These are phyloP conservation scores for Odontomyia ornata DNA, from an alignment of 2,888 invertebrate species.

Conservation along the genomic window DNA sequence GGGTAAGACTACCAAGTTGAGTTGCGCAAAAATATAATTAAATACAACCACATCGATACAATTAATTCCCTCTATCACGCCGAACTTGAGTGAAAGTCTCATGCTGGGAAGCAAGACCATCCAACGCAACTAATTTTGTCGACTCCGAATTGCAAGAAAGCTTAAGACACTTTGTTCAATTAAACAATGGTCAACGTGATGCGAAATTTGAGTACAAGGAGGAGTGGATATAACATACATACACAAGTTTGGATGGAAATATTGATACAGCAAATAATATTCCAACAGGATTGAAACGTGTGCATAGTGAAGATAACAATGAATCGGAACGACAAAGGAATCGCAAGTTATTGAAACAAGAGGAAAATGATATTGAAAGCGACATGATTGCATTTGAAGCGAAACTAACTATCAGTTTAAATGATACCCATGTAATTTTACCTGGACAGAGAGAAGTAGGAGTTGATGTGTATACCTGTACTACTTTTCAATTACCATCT, in stretches of 20 bases:
- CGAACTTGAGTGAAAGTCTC: slow-evolving; percentile 53
- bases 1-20: slow-evolving; percentile 59
- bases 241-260: too few relatives aligned
- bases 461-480: slow-evolving; percentile 49
- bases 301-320: too few relatives aligned
- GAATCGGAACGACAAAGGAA: too few relatives aligned
- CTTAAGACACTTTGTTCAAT: too few relatives aligned
- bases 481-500: slow-evolving; percentile 50
- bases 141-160: too few relatives aligned
- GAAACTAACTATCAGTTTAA: slow-evolving; percentile 51
- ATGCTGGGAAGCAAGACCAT: slow-evolving; percentile 57
- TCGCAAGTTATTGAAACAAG: too few relatives aligned
- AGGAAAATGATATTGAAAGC: too few relatives aligned
- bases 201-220: too few relatives aligned
- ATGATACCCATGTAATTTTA: slow-evolving; percentile 56
- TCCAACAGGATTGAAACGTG: too few relatives aligned
- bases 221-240: neutral
- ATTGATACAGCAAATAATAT: too few relatives aligned
- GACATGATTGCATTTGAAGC: too few relatives aligned
- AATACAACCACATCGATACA: slow-evolving; percentile 56
- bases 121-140: slow-evolving; percentile 52
- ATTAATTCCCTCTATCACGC: slow-evolving; percentile 57
- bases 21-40: slow-evolving; percentile 56
- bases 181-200: too few relatives aligned
- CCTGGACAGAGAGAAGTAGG: slow-evolving; percentile 44